Conservation (phyloP, 53 echinoderm and acorn worm genomes). For the Temnopleurus reevesii region DNA sequence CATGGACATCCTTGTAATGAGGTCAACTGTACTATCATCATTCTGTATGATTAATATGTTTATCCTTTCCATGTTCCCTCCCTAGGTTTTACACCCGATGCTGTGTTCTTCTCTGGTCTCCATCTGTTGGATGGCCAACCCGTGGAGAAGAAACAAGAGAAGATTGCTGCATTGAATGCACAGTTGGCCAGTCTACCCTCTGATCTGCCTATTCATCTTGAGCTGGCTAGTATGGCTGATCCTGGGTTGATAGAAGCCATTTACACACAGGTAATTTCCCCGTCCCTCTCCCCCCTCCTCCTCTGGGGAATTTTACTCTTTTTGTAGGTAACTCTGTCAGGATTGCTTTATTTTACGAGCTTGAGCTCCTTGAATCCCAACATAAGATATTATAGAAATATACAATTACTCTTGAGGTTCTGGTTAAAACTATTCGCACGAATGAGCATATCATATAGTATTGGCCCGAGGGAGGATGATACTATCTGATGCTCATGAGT, state of each 20-base stretch:
- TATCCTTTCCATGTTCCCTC: not conserved
- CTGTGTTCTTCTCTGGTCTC: constrained; percentile 95
- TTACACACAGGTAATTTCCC: constrained; percentile 49
- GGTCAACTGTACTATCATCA: not conserved
- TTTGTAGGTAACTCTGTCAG: too few species aligned
- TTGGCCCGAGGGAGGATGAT: too few species aligned
- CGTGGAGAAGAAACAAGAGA: constrained; percentile 50
- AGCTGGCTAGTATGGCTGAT: constrained; percentile 96
- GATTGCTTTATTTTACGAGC: too few species aligned
- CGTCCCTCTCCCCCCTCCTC: too few species aligned
- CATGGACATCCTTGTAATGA: too few species aligned
- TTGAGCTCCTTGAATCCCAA: too few species aligned
- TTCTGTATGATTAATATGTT: not conserved
- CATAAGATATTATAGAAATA: too few species aligned
- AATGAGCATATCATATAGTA: too few species aligned
- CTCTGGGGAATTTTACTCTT: too few species aligned
- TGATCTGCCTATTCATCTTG: constrained; percentile 81
- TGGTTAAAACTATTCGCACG: too few species aligned
- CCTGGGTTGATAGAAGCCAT: constrained; percentile 54
- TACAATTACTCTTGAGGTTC: too few species aligned
- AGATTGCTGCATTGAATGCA: constrained; percentile 39
- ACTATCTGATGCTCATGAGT: too few species aligned
- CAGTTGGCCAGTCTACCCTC: constrained; percentile 67
- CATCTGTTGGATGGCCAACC: constrained; percentile 79
- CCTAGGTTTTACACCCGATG: constrained; percentile 80